phyloP scores from a whole-genome alignment of 2,113 vertebrate species.

The Halcyon malimbica region DNA sequence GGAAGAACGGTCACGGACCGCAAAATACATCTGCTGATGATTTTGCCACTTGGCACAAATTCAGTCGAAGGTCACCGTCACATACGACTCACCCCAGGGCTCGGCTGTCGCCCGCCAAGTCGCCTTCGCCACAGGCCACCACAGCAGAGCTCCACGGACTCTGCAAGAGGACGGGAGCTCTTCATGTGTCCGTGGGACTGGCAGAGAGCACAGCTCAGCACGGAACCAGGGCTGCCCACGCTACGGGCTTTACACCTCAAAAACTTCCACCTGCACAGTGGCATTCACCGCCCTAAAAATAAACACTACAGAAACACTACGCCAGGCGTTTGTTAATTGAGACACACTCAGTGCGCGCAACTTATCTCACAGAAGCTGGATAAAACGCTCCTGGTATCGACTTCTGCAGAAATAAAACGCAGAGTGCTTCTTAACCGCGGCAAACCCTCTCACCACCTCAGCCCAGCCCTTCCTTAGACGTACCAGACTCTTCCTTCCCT shows the following conservation, averaged over 20 bases:
- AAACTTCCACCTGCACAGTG: neutral
- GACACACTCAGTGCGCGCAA: fast-evolving
- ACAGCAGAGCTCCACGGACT: neutral
- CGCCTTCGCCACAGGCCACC: fast-evolving
- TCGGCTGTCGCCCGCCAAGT: too few species aligned
- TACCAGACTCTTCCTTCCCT: neutral
- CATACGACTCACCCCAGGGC: fast-evolving
- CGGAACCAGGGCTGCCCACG: fast-evolving
- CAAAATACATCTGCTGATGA: fast-evolving
- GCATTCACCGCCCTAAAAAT: fast-evolving
- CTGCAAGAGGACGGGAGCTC: fast-evolving
- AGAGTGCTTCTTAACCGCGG: neutral
- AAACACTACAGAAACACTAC: neutral
- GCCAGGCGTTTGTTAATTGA: fast-evolving
- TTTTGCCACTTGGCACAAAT: neutral
- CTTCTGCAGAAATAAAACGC: neutral
- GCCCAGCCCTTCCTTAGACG: neutral
- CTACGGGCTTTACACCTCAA: neutral
- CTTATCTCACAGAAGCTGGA: neutral
- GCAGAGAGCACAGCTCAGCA: neutral
- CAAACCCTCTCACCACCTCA: neutral
- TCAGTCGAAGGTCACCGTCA: neutral
- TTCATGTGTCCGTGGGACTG: fast-evolving
- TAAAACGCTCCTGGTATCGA: neutral
- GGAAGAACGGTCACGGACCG: fast-evolving